Conservation (phyloP, 1,140 invertebrate genomes). For the Anastrepha ludens region DNA sequence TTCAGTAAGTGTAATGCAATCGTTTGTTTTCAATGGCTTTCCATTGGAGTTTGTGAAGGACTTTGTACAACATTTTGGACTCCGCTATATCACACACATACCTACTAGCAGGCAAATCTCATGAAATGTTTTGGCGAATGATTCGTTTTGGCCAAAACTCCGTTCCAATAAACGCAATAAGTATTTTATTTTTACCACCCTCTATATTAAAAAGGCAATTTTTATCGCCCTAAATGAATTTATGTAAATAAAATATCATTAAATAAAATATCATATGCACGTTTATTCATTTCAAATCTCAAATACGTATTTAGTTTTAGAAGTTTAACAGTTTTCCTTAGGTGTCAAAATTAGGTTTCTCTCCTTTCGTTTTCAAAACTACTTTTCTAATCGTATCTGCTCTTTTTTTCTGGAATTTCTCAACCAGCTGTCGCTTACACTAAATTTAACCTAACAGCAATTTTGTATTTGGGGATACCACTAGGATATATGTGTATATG, state of each 20-base stretch:
- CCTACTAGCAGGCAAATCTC: too few relatives aligned
- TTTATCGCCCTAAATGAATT: too few relatives aligned
- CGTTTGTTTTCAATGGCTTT: too few relatives aligned
- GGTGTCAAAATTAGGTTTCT: neutral
- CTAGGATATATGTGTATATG: neutral
- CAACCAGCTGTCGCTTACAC: neutral
- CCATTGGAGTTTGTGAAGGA: too few relatives aligned
- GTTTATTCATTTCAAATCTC: slow-evolving; percentile 42
- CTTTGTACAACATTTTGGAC: too few relatives aligned
- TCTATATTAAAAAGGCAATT: neutral
- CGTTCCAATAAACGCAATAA: too few relatives aligned
- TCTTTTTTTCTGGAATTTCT: neutral
- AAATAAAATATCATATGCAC: slow-evolving; percentile 31
- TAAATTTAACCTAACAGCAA: neutral
- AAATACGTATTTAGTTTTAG: slow-evolving; percentile 44
- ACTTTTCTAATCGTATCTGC: neutral
- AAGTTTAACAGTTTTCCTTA: slow-evolving; percentile 29
- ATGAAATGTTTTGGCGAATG: too few relatives aligned
- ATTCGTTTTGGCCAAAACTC: too few relatives aligned
- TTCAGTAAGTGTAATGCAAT: too few relatives aligned
- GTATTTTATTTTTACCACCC: too few relatives aligned
- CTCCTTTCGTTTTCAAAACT: neutral
- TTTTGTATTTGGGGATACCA: neutral
- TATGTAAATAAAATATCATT: neutral
- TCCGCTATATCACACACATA: too few relatives aligned